Percentiles rank a stretch among this genome's conserved stretches.
Evolutionary conservation across 2,797 vertebrate genomes (phyloP).

Genomic region (Vireo griseus): DNA sequence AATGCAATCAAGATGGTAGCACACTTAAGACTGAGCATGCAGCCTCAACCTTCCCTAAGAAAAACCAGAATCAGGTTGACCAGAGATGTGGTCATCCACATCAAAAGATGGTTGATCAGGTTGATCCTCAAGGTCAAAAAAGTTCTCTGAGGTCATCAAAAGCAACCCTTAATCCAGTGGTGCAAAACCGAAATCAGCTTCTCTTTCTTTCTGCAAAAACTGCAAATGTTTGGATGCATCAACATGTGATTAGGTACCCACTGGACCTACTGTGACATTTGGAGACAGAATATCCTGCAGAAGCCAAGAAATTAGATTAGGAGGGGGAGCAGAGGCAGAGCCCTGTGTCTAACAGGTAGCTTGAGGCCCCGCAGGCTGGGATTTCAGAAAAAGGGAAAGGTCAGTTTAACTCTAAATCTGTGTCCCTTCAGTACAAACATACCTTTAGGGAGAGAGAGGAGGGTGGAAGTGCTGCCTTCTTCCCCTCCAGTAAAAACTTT

Average conservation of each 20-base stretch:
- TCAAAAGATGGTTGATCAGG: too few relatives aligned
- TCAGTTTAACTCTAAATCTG: neutral
- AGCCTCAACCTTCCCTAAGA: neutral
- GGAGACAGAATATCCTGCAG: neutral
- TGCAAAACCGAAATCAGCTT: neutral
- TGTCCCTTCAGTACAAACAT: neutral
- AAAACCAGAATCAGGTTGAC: fast-evolving
- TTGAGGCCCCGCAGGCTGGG: neutral
- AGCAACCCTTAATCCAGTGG: neutral
- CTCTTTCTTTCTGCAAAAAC: neutral
- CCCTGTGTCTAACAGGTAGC: neutral
- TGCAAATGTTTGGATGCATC: neutral
- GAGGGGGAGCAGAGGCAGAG: neutral
- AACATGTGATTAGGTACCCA: neutral
- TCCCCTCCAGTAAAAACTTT: neutral
- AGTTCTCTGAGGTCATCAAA: neutral
- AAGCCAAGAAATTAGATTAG: neutral
- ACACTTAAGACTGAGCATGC: neutral
- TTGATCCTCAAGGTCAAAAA: neutral
- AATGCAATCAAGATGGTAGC: neutral
- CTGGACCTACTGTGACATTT: neutral
- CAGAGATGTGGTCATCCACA: too few relatives aligned
- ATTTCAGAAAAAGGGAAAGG: neutral
- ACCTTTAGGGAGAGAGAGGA: neutral
- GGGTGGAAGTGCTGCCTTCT: neutral